phyloP scores from a whole-genome alignment of 1,140 invertebrate species.

The Agrilus planipennis region DNA sequence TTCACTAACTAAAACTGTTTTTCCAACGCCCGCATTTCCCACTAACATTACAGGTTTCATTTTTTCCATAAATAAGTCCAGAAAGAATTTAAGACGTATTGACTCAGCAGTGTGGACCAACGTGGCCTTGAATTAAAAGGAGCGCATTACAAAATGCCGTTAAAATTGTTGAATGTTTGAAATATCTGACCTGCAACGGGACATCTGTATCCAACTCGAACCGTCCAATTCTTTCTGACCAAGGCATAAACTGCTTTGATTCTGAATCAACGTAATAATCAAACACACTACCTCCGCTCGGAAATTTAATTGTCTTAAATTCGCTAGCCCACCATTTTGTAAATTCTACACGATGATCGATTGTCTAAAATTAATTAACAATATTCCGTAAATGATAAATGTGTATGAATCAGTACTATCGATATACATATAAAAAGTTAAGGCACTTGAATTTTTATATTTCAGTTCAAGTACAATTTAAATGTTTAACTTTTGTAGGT shows the following conservation, averaged over 20 bases:
- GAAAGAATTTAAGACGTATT: constrained; percentile 76
- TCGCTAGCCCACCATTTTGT: constrained; percentile 96
- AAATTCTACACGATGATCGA: constrained; percentile 73
- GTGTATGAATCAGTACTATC: background rate
- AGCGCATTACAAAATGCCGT: background rate
- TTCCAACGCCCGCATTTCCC: constrained; percentile 82
- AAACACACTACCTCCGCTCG: constrained; percentile 81
- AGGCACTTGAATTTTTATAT: too few relatives aligned
- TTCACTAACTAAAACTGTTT: constrained; percentile 79
- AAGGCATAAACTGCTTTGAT: constrained; percentile 77
- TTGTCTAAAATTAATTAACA: constrained; percentile 32
- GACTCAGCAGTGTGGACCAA: constrained; percentile 92
- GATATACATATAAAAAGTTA: background rate
- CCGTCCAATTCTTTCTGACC: constrained; percentile 77
- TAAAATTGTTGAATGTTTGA: background rate
- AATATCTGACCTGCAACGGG: constrained; percentile 66
- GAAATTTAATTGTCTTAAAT: constrained; percentile 92
- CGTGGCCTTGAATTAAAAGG: constrained; percentile 53
- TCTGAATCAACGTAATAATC: constrained; percentile 90
- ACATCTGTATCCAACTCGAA: constrained; percentile 88
- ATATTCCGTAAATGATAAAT: constrained; percentile 1
- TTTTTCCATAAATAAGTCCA: constrained; percentile 80
- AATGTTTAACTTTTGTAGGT: too few relatives aligned
- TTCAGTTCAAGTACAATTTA: too few relatives aligned
- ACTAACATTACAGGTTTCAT: constrained; percentile 89